phyloP scores from a whole-genome alignment of 2,113 vertebrate genomes.

The Nipponia nippon region DNA sequence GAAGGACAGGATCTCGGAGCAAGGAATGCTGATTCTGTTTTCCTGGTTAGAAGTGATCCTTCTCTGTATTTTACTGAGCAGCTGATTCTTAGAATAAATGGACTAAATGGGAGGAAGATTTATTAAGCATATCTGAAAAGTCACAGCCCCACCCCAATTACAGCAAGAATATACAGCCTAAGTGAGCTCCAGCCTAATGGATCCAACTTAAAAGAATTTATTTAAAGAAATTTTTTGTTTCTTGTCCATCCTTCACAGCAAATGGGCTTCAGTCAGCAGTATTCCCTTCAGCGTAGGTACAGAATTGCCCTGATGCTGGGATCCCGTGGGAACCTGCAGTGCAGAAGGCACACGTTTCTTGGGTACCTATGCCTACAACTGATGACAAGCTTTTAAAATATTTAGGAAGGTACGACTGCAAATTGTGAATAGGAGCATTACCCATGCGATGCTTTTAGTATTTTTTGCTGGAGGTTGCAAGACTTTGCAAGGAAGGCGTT shows the following conservation, averaged over 20 bases:
- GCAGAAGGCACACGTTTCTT: not conserved
- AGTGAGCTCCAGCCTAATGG: conserved; percentile 12
- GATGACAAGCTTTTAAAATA: conserved; percentile 47
- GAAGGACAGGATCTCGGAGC: conserved; percentile 43
- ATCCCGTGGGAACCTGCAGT: not conserved
- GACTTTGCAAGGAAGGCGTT: conserved; percentile 1
- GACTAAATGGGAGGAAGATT: not conserved
- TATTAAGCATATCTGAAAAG: not conserved
- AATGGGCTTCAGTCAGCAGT: conserved; percentile 23
- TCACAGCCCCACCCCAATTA: not conserved
- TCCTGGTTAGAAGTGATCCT: conserved; percentile 13
- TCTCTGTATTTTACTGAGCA: conserved; percentile 15
- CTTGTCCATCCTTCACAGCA: not conserved
- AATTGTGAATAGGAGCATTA: not conserved
- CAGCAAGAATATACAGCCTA: not conserved
- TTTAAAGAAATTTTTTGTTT: not conserved
- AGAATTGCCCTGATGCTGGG: not conserved
- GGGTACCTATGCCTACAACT: not conserved
- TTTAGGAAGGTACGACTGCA: conserved; percentile 34
- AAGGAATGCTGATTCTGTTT: conserved; percentile 13
- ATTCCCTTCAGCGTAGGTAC: not conserved
- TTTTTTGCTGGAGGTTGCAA: conserved; percentile 58
- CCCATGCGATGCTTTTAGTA: not conserved
- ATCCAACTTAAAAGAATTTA: not conserved
- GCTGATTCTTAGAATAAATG: conserved; percentile 14